Percentiles rank a stretch among this genome's conserved stretches.
Conservation (phyloP, 2,113 vertebrate genomes). For the Peromyscus leucopus region DNA sequence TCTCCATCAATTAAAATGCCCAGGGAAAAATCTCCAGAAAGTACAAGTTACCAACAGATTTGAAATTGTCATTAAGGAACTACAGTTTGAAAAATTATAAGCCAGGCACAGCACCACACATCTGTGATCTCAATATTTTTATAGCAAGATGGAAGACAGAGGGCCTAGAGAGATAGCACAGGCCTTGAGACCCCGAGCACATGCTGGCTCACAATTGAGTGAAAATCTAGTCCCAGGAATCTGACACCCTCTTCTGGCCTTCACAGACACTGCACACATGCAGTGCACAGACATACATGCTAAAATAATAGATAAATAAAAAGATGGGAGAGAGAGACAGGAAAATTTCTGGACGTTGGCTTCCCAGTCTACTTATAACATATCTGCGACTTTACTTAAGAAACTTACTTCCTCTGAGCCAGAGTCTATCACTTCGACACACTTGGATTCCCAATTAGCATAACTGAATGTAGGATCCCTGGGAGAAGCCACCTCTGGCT, state of each 20-base stretch:
- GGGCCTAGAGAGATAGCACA: background rate
- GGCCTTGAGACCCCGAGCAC: background rate
- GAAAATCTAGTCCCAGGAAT: background rate
- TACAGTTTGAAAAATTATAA: background rate
- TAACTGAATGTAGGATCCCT: background rate
- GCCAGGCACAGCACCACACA: background rate
- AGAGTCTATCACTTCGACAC: background rate
- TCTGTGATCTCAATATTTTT: background rate
- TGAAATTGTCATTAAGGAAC: background rate
- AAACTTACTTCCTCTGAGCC: conserved; percentile 53
- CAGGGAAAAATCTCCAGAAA: background rate
- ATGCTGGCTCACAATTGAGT: background rate
- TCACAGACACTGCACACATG: background rate
- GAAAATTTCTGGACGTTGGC: background rate
- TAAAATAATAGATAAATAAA: background rate
- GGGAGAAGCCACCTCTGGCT: background rate
- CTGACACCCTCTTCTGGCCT: background rate
- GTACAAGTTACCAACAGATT: background rate
- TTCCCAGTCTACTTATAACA: conserved; percentile 39
- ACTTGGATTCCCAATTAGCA: background rate
- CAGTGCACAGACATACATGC: background rate
- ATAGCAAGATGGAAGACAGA: background rate
- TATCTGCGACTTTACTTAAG: conserved; percentile 25
- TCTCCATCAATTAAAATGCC: background rate
- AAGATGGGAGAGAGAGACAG: background rate